Base-by-base conservation (phyloP, 1,140 invertebrate genomes). In the Ceratitis capitata region DNA sequence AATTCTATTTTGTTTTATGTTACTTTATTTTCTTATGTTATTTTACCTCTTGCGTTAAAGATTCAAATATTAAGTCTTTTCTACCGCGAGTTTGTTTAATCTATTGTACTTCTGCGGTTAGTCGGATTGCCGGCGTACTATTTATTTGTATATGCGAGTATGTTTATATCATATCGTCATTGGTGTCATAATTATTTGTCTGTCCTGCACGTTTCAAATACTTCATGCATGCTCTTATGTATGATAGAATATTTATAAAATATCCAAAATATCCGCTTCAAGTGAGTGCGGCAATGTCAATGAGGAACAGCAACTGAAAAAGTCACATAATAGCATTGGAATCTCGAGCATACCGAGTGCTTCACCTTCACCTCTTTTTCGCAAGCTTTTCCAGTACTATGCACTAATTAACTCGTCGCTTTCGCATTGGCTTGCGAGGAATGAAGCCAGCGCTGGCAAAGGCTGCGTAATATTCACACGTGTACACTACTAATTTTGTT, bases 401-500 rank as follows among this genome's bases (percentile, higher is more conserved):
- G n/a, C 32, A 78, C 69, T 78, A 78, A 78, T 78, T 78, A 78
- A 78, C 39, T 78, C 39, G 42, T 19, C 19, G 5, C n/a, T n/a
- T n/a, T n/a, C n/a, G n/a, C n/a, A 56, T 42, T 47, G 69, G 23
- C 39, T 1, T 10, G 12, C 39, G 16, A 39, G 69, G n/a, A 42
- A n/a, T 35, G 16, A 3, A 74, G 35, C 64, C 19, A 74, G 39
- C 35, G 32, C 32, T 42, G 10, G 69, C 35, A 78, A 45, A 78
- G 32, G 42, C 69, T 9, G 69, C 39, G 39, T 45, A 78, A 78
- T 78, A 45, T 45, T 45, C 69, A 78, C 69, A 78, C 69, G 69
- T 45, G 45, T 78, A 39, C 69, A 45, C 69, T 78, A 23, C 39
- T 78, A 78, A 78, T 78, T 78, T 45, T 78, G 69, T 78, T 78